These are phyloP conservation scores for Xenus cinereus DNA, from an alignment of 2,113 vertebrate genomes.

Conservation along the genomic window DNA sequence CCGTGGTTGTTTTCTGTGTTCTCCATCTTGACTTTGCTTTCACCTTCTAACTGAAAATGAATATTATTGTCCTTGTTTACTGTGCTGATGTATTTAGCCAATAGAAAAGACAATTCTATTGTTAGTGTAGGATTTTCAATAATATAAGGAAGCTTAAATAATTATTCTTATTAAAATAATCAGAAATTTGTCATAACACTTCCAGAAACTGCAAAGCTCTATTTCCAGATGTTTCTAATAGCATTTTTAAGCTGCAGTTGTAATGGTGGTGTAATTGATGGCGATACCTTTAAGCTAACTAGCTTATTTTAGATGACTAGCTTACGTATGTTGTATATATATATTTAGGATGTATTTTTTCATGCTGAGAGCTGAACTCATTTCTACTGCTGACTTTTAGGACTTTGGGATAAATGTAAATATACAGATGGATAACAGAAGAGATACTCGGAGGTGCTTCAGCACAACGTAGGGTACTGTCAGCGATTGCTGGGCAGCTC, in stretches of 20 bases:
- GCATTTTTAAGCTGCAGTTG: background rate
- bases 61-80: background rate
- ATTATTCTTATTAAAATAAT: background rate
- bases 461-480: fast-evolving
- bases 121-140: background rate
- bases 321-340: background rate
- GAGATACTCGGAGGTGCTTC: background rate
- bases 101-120: background rate
- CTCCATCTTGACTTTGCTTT: background rate
- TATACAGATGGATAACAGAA: background rate
- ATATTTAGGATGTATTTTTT: background rate
- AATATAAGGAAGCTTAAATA: background rate
- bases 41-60: background rate
- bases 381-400: background rate
- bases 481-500: background rate
- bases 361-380: background rate
- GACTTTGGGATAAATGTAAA: background rate
- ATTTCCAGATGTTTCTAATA: background rate
- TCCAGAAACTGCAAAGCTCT: background rate
- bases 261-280: background rate
- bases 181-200: background rate
- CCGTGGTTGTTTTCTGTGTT: background rate
- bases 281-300: background rate
- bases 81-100: background rate
- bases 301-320: background rate